Evolutionary conservation across 2,797 vertebrate species (phyloP).

Genomic region (Paguma larvata): DNA sequence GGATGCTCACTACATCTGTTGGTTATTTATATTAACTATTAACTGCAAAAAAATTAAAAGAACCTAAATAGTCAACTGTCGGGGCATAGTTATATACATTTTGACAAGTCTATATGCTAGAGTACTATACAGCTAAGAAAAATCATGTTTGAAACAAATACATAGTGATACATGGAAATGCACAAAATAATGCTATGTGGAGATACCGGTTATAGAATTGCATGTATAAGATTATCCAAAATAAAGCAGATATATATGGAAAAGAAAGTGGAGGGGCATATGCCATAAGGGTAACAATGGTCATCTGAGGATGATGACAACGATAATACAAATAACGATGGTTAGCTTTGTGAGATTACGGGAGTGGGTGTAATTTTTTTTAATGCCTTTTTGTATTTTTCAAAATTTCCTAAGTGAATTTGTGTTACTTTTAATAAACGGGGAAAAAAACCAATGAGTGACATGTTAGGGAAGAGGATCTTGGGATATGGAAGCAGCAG

Average conservation of each 20-base stretch:
- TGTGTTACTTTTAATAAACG: conserved; percentile 39
- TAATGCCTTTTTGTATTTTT: conserved; percentile 21
- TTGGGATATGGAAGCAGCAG: conserved; percentile 22
- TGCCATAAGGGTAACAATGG: conserved; percentile 6
- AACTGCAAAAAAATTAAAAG: conserved; percentile 29
- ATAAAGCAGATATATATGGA: not conserved
- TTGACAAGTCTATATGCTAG: not conserved
- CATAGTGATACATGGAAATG: not conserved
- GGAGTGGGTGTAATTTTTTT: not conserved
- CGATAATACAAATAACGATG: not conserved
- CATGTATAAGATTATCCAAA: not conserved
- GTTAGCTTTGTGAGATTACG: not conserved
- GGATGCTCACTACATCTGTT: not conserved
- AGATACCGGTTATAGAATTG: conserved; percentile 13
- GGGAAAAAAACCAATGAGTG: not conserved
- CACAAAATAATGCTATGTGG: conserved; percentile 45
- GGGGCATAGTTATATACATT: not conserved
- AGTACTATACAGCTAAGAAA: conserved; percentile 59
- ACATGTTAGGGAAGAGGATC: not conserved
- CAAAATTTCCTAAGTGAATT: not conserved
- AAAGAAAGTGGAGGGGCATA: not conserved
- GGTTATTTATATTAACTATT: conserved; percentile 46
- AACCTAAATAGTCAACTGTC: conserved; percentile 36
- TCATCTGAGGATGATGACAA: not conserved
- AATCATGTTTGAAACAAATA: conserved; percentile 22